Conservation (phyloP, 2,113 vertebrate species). For the Rostratula benghalensis region DNA sequence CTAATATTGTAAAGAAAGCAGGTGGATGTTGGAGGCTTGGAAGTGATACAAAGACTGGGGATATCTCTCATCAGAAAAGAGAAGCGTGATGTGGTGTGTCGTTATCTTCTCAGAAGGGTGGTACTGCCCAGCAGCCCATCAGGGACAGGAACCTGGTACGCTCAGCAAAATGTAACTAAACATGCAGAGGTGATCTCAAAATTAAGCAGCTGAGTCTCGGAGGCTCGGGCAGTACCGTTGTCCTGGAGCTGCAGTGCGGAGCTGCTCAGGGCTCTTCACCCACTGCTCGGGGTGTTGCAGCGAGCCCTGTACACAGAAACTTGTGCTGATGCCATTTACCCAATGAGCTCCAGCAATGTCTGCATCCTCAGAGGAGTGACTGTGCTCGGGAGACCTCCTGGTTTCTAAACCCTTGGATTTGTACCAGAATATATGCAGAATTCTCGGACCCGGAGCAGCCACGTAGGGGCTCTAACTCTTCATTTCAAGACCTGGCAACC, state of each 20-base stretch:
- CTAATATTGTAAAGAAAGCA: not conserved
- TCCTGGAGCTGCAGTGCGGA: not conserved
- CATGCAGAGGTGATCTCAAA: not conserved
- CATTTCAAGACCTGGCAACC: not conserved
- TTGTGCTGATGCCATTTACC: not conserved
- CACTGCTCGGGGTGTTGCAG: not conserved
- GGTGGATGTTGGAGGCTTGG: not conserved
- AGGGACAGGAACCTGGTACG: not conserved
- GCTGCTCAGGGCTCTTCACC: not conserved
- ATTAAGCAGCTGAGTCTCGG: not conserved
- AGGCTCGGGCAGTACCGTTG: rapidly evolving
- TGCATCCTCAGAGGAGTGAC: not conserved
- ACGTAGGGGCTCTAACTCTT: not conserved
- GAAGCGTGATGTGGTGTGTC: rapidly evolving
- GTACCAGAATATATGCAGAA: not conserved
- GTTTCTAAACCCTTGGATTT: rapidly evolving
- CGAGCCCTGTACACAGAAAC: not conserved
- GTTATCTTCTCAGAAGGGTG: not conserved
- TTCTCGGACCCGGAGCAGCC: not conserved
- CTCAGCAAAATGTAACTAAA: not conserved
- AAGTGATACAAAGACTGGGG: not conserved
- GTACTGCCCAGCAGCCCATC: not conserved
- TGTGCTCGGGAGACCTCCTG: not conserved
- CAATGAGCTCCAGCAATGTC: rapidly evolving
- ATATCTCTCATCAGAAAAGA: not conserved